phyloP scores from a whole-genome alignment of 2,113 vertebrate genomes.

The Brachyistius frenatus region DNA sequence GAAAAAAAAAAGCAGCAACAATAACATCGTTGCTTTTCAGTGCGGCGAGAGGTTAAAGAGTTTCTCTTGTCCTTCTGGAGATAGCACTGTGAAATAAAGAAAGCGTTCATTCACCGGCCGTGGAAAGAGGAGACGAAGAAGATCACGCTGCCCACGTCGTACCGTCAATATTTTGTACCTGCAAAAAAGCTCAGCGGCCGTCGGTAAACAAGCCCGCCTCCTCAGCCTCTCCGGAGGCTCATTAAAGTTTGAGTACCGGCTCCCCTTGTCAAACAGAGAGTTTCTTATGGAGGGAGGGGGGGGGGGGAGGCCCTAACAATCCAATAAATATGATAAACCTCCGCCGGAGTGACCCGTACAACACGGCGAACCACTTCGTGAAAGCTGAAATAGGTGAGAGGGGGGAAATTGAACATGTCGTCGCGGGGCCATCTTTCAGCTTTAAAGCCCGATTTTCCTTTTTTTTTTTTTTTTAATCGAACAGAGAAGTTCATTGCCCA shows the following conservation, averaged over 20 bases:
- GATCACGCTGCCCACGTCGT: conserved; percentile 23
- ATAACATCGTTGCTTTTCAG: not conserved
- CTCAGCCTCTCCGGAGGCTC: conserved; percentile 73
- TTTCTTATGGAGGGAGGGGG: conserved; percentile 27
- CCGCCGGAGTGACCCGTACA: conserved; percentile 37
- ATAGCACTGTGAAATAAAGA: not conserved
- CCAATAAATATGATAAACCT: conserved; percentile 54
- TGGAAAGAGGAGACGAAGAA: conserved; percentile 7
- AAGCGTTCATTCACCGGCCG: not conserved
- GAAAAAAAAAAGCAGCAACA: not conserved
- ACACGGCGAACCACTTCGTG: conserved; percentile 24
- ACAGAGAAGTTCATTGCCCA: no score
- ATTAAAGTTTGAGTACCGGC: conserved; percentile 70
- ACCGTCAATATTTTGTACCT: conserved; percentile 60
- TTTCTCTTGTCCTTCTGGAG: conserved; percentile 16
- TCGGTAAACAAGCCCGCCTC: conserved; percentile 62
- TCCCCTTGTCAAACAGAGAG: conserved; percentile 53
- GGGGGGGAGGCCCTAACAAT: conserved; percentile 35
- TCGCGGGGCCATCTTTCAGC: conserved; percentile 18
- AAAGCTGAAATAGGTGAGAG: not conserved
- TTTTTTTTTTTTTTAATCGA: no score
- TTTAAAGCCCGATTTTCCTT: conserved; percentile 1
- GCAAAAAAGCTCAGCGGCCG: conserved; percentile 38
- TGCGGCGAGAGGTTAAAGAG: conserved; percentile 9
- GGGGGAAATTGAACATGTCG: not conserved